Conservation (phyloP, 2,797 vertebrate species). For the Coregonus suidteri region DNA sequence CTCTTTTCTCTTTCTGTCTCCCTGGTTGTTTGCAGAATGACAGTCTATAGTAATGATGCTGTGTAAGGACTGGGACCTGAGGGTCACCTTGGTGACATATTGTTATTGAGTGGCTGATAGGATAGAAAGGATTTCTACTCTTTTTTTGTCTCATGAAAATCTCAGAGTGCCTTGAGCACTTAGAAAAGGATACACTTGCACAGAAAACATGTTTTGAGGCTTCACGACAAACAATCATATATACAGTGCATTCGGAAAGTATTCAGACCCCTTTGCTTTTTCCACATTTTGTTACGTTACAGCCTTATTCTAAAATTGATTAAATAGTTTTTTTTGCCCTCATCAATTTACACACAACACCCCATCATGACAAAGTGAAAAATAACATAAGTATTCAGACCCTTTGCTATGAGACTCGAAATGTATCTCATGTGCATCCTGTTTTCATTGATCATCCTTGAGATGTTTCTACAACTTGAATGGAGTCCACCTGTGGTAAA, state of each 20-base stretch:
- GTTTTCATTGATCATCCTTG: too few species aligned
- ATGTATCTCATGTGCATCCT: too few species aligned
- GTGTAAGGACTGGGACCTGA: constrained; percentile 17
- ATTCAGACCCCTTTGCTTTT: too few species aligned
- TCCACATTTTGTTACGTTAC: background rate
- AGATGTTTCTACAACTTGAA: too few species aligned
- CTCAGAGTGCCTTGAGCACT: background rate
- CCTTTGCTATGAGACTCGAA: too few species aligned
- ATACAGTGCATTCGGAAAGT: background rate
- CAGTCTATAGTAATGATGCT: constrained; percentile 28
- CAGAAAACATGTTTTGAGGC: background rate
- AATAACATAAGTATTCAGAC: too few species aligned
- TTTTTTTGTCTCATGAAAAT: background rate
- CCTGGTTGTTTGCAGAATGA: constrained; percentile 15
- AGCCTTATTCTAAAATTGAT: too few species aligned
- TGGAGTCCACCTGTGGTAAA: too few species aligned
- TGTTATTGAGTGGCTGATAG: background rate
- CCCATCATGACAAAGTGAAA: too few species aligned
- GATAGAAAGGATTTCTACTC: background rate
- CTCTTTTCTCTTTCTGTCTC: constrained; percentile 13
- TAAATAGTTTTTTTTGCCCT: too few species aligned
- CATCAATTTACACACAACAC: too few species aligned
- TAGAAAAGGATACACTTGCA: background rate
- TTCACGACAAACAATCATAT: background rate
- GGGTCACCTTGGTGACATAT: constrained; percentile 33